Evolutionary conservation across 2,113 vertebrate species (phyloP).

Genomic region (Poicephalus gulielmi): DNA sequence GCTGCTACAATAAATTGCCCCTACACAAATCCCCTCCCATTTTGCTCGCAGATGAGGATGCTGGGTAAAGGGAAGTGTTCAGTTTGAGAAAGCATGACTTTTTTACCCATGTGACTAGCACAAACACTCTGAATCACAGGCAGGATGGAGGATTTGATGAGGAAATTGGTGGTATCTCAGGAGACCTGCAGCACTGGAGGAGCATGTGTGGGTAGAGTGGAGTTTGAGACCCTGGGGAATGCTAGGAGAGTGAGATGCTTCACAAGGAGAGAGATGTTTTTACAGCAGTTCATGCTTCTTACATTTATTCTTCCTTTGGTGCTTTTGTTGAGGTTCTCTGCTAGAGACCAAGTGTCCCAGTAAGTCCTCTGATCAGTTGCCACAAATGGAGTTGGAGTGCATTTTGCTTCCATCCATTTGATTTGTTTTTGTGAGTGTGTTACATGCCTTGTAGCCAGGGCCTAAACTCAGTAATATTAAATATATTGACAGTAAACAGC

Average conservation of each 20-base stretch:
- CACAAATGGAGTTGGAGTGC: background rate
- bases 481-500: background rate
- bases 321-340: background rate
- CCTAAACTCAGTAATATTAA: background rate
- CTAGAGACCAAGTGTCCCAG: background rate
- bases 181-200: background rate
- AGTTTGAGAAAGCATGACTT: background rate
- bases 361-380: background rate
- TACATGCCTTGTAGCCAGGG: background rate
- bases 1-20: background rate
- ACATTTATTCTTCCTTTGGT: background rate
- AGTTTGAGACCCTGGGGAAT: background rate
- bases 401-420: background rate
- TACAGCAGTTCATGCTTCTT: background rate
- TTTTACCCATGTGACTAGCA: background rate
- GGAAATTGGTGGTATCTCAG: background rate
- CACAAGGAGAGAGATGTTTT: background rate
- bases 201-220: background rate
- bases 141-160: background rate
- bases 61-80: background rate
- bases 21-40: background rate
- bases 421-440: background rate
- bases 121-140: background rate
- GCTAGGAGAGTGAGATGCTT: background rate
- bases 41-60: background rate